Evolutionary conservation across 2,797 vertebrate species (phyloP).

Genomic region (Ceryle rudis): DNA sequence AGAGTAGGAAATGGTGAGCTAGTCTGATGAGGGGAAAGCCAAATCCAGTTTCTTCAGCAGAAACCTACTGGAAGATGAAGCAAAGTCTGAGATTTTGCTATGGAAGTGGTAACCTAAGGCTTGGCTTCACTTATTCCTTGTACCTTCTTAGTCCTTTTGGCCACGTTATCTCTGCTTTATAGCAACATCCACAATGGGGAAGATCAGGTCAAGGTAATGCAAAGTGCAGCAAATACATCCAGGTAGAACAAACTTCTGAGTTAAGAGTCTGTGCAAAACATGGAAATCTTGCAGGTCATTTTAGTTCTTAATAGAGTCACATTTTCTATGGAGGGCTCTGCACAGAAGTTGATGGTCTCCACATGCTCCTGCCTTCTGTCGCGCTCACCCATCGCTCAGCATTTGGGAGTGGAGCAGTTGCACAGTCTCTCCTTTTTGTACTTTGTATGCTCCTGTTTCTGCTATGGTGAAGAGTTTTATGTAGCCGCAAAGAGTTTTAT

Average conservation of each 20-base stretch:
- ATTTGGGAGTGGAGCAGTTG: neutral
- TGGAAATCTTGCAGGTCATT: neutral
- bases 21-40: neutral
- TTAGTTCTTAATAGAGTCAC: neutral
- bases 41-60: neutral
- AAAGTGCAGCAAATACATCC: neutral
- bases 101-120: neutral
- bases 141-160: neutral
- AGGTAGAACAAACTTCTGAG: neutral
- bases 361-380: accelerated
- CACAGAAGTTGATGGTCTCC: neutral
- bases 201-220: neutral
- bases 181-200: neutral
- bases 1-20: neutral
- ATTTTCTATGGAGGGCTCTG: neutral
- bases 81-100: accelerated
- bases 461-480: neutral
- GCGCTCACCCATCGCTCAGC: accelerated
- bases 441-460: neutral
- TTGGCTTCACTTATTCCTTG: neutral
- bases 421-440: neutral
- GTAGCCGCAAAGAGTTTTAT: conserved; percentile 12
- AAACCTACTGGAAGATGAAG: neutral
- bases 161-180: neutral
- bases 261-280: neutral